Evolutionary conservation across 1,140 invertebrate species (phyloP), one percentile per base, ranked within the genome.

Genomic region (Helicoverpa zea): DNA sequence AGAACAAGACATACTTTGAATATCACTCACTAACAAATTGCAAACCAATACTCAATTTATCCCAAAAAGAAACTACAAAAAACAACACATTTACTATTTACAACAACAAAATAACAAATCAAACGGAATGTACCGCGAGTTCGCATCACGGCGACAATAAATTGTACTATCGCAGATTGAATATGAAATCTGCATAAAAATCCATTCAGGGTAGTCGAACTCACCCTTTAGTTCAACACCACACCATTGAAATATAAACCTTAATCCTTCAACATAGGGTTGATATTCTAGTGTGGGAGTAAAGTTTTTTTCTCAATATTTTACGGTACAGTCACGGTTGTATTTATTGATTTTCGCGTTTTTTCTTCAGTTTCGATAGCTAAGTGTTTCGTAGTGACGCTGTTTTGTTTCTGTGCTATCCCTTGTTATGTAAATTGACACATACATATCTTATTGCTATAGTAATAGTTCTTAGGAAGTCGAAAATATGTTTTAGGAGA

Each of bases 81-180:
- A 23, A 7, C 16, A 7, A 9, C 0, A 70, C 47, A 54, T 70
- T 49, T 63, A 76, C 18, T 18, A 59, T 49, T 18, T 61, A 7
- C n/a, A 23, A 61, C 54, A 75, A 49, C 35, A 76, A 76, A 35
- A 76, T 76, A 76, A 18, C 43, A 51, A 64, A 77, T 77, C 43
- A 64, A 77, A 49, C 35, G 18, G 52, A 64, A 64, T 51, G 14
- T 43, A 47, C 59, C 43, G 23, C 47, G 61, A 64, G n/a, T 30
- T 29, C 58, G 16, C 75, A 74, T 74, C 75, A 66, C 14, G 47
- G 5, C 76, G 30, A 83, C 83, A 86, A 86, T 87, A 88, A 87
- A 86, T 86, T 84, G 82, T 82, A 73, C 83, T 87, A 87, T 88
- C 85, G 79, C 83, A 90, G 84, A 90, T 90, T 89, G 85, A 87